These are phyloP conservation scores for Tichodroma muraria DNA, from an alignment of 2,113 vertebrate species.

Conservation along the genomic window DNA sequence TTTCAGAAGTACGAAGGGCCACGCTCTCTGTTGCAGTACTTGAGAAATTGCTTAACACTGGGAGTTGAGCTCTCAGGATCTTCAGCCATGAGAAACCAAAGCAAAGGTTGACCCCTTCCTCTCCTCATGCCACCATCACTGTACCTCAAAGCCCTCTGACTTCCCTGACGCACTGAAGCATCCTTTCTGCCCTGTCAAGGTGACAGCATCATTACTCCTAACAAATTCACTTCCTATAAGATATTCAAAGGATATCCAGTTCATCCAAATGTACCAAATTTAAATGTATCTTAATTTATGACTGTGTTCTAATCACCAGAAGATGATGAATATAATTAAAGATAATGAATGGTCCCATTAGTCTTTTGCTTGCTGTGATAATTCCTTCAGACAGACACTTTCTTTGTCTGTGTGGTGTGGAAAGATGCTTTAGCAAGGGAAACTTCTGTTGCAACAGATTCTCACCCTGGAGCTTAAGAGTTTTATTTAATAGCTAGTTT, in stretches of 20 bases:
- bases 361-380: constrained; percentile 58
- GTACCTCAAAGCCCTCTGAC: not conserved
- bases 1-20: not conserved
- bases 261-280: constrained; percentile 49
- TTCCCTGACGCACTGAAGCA: not conserved
- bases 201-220: not conserved
- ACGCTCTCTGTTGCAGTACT: not conserved
- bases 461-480: not conserved
- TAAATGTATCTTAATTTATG: constrained; percentile 68
- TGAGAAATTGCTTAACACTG: not conserved
- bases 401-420: constrained; percentile 9
- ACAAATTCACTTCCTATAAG: constrained; percentile 13
- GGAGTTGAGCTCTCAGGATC: not conserved
- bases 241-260: constrained; percentile 41
- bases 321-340: constrained; percentile 73
- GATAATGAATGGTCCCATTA: constrained; percentile 60
- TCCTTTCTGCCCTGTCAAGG: constrained; percentile 7
- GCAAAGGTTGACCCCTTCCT: not conserved
- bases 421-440: not conserved
- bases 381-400: constrained; percentile 45
- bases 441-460: not conserved
- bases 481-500: not conserved
- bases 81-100: not conserved
- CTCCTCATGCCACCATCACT: not conserved
- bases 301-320: constrained; percentile 67